Evolutionary conservation across 2,888 invertebrate genomes (phyloP), one percentile per base, ranked within the genome.

Genomic region (Saturnia japonica): DNA sequence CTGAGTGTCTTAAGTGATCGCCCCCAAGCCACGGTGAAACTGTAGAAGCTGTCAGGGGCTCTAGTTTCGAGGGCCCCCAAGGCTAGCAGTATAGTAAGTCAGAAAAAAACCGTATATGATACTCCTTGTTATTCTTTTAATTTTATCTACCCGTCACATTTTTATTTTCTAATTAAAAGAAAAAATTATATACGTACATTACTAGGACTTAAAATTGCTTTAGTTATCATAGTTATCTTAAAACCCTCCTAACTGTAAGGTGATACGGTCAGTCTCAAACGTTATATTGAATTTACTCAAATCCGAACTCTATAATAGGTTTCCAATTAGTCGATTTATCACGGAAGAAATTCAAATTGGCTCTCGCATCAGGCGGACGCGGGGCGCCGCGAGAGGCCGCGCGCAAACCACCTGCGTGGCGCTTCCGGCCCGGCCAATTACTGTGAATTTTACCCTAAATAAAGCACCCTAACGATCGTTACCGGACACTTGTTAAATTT

Each of bases 351-450:
- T 91, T 90, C 86, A 90, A 91, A 92, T 91, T 89, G 89, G 88
- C 85, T 82, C 88, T 89, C 89, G 87, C 89, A 28, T 60, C 54
- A 11, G 54, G 54, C 22, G 54, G 19, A 4, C 42, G 78, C 74
- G 84, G n/a, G 80, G 83, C 86, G 84, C 83, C 86, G 84, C 86
- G 89, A 87, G 88, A 87, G 88, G 83, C 86, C 87, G 86, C 88
- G 88, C 90, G 85, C 81, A 73, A 81, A 80, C 86, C 89, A 91
- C 91, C 91, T 91, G 91, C 89, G 88, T 79, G 82, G 82, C 82
- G 86, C 89, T 89, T 92, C 91, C 91, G 91, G 88, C 86, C 84
- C 78, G 84, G 82, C 89, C 91, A 90, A 91, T 91, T 90, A 92
- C 87, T 82, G 88, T 75, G 80, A 85, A 84, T 84, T 88, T 88